These are phyloP conservation scores for Macroteleia sp. DNA, from an alignment of 2,888 invertebrate species.

Conservation along the genomic window DNA sequence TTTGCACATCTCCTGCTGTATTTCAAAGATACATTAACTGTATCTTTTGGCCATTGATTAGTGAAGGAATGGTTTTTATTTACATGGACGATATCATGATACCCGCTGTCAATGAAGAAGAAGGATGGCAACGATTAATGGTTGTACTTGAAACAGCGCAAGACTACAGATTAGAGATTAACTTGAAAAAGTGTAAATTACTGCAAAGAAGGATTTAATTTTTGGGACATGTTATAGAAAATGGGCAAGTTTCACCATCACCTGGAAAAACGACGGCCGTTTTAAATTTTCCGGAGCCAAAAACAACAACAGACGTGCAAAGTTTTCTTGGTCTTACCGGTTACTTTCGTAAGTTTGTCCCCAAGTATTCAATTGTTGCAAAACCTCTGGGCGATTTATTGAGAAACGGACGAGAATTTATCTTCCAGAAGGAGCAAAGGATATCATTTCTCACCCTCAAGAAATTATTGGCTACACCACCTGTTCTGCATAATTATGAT, in stretches of 20 bases:
- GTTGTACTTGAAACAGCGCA: conserved; percentile 31
- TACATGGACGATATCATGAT: conserved; percentile 21
- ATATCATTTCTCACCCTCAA: neutral
- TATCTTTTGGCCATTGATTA: conserved; percentile 3
- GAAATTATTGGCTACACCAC: neutral
- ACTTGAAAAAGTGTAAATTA: conserved; percentile 60
- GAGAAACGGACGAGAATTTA: neutral
- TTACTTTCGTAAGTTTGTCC: conserved; percentile 2
- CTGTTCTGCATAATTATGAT: neutral
- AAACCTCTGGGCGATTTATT: neutral
- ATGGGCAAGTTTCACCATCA: conserved; percentile 21
- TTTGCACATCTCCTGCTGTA: conserved; percentile 2
- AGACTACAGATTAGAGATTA: conserved; percentile 53
- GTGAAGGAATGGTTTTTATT: neutral
- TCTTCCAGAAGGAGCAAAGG: neutral
- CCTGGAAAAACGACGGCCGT: conserved; percentile 13
- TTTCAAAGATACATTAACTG: conserved; percentile 23
- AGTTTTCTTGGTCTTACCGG: conserved; percentile 27
- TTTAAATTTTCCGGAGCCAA: conserved; percentile 19
- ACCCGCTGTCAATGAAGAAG: conserved; percentile 1
- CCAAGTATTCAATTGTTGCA: neutral
- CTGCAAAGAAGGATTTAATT: conserved; percentile 29
- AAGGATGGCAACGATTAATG: neutral
- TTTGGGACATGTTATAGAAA: conserved; percentile 19
- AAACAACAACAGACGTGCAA: conserved; percentile 10